Base-by-base conservation (phyloP, 2,113 vertebrate species). In the Nerophis ophidion region DNA sequence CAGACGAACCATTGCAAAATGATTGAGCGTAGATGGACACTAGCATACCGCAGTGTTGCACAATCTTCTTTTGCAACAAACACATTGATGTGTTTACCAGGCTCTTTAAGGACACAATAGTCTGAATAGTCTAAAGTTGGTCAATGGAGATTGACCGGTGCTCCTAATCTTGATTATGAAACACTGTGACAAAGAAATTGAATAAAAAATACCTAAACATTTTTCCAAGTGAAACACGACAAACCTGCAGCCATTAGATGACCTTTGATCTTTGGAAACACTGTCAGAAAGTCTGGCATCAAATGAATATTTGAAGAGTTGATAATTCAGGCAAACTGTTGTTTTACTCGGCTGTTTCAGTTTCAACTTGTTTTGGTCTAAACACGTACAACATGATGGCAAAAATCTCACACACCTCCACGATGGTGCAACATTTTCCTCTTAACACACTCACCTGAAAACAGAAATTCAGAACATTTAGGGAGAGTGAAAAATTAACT, bases 1-100 rank as follows among this genome's bases (percentile, higher is more conserved):
- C 57, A 15, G 15, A 60, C 47, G 57, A n/a, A 34, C 38, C 5
- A 17, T n/a, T 9, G 1, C 62, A 50, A 44, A 17, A 60, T 14
- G 57, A 49, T 15, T 66, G 49, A n/a, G 35, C 81, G 71, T 76
- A 63, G 81, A 80, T 47, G 60, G 80, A 64, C 81, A 82, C 68
- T 64, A 56, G 79, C 60, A 62, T 52, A 61, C 57, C 6, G 15
- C 59, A 58, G 55, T 6, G n/a, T 45, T 15, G 49, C 16, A 19
- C 48, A 56, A 42, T 52, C 57, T 16, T 19, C 4, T 51, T 61
- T 4, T 14, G 33, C 60, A 48, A 60, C 19, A 8, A 48, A 60
- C 19, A 8, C n/a, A 11, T 17, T 26, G 14, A 26, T 33, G 13
- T 42, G 6, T 49, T 19, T 42, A 8, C 48, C 46, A n/a, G 34